Evolutionary conservation across 1,140 invertebrate species (phyloP), one percentile per base, ranked within the genome.

Genomic region (Drosophila teissieri): DNA sequence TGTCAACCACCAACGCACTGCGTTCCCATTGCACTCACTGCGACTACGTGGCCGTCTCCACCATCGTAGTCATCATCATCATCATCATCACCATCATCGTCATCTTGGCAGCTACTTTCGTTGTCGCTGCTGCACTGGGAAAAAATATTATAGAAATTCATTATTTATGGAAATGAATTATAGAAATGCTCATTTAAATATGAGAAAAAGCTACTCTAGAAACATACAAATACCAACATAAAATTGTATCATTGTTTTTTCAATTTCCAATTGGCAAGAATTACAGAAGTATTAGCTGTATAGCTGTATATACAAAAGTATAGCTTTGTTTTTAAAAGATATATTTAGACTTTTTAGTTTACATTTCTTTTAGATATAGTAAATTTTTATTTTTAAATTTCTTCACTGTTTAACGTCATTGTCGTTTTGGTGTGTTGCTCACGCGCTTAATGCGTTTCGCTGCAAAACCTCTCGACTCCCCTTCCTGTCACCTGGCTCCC

Each of bases 11-110:
- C 51, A 52, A 61, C 53, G 58, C 48, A 61, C 39, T 73, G 73
- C 65, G 76, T 72, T 82, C 42, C 51, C 72, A 60, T 54, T 84
- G 81, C 81, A 85, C 67, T 77, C 69, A 77, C 73, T 69, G 61
- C 58, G 56, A 19, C 19, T 62, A 42, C 19, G 51, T 24, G 46
- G 46, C 40, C 56, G n/a, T 60, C 56, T 8, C 15, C 46, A 27
- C 39, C 54, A 27, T 14, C 24, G n/a, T 34, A 34, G 34, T 62
- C 48, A 24, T 72, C 49, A 37, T 74, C 69, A 6, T 45, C 54
- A 27, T 14, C 24, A 17, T 34, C 39, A 39, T 61, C 53, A 27
- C 10, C 22, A 17, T 39, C 39, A 39, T 61, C 40, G 17, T 70
- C 40, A 37, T 74, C 60, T 40, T 72, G 22, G 24, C 45, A 31